Evolutionary conservation across 2,888 invertebrate species (phyloP).

Genomic region (Apodemia mormo): DNA sequence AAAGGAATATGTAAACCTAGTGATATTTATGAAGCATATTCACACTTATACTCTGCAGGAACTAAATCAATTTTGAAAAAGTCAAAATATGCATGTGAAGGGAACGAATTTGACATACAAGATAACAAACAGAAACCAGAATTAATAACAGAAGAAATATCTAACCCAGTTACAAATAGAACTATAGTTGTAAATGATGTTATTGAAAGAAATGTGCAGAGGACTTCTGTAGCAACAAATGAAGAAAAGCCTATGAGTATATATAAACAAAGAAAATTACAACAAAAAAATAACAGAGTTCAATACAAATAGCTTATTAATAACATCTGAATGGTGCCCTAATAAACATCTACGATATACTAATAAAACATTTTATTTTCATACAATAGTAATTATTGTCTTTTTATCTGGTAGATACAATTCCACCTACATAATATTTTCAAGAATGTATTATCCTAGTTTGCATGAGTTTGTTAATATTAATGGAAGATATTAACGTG

Average conservation of each 20-base stretch:
- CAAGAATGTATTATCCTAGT: too few species aligned
- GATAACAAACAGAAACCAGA: constrained; percentile 27
- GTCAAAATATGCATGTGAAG: constrained; percentile 49
- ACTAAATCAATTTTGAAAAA: constrained; percentile 68
- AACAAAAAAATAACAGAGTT: constrained; percentile 45
- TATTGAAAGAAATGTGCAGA: constrained; percentile 49
- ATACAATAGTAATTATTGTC: too few species aligned
- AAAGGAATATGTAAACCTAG: constrained; percentile 67
- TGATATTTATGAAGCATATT: constrained; percentile 64
- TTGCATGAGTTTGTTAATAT: too few species aligned
- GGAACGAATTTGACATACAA: constrained; percentile 14
- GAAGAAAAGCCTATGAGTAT: constrained; percentile 60
- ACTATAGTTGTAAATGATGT: constrained; percentile 63
- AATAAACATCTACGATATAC: too few species aligned
- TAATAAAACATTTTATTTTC: too few species aligned
- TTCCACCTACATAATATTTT: too few species aligned
- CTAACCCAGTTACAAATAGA: constrained; percentile 30
- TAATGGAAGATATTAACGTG: too few species aligned
- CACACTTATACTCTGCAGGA: constrained; percentile 49
- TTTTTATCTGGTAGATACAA: too few species aligned
- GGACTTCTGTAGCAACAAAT: constrained; percentile 41
- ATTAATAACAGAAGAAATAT: constrained; percentile 22
- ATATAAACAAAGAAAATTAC: constrained; percentile 66
- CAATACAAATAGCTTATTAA: background rate
- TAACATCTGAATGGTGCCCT: too few species aligned